Conservation (phyloP, 2,888 invertebrate genomes). For the Eudemis profundana region DNA sequence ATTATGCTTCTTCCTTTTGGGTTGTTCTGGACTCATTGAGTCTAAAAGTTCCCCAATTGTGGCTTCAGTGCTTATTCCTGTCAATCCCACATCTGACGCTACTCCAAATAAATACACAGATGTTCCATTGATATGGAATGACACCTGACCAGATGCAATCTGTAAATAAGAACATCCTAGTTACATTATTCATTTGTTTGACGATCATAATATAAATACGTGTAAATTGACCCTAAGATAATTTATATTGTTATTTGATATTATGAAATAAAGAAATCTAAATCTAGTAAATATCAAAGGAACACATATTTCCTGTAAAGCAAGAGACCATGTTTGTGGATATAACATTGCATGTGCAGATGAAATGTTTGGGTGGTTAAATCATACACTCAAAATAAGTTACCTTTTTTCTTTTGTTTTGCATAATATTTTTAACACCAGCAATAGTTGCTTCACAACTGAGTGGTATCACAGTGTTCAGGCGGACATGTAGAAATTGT, state of each 20-base stretch:
- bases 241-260: too few relatives aligned
- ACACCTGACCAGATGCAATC: constrained; percentile 90
- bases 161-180: constrained; percentile 53
- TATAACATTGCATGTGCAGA: too few relatives aligned
- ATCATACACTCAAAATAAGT: constrained; percentile 7
- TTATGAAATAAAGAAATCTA: too few relatives aligned
- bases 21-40: constrained; percentile 73
- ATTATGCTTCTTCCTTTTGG: constrained; percentile 77
- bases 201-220: too few relatives aligned
- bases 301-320: too few relatives aligned
- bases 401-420: constrained; percentile 87
- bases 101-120: constrained; percentile 88
- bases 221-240: too few relatives aligned
- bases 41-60: constrained; percentile 82
- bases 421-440: constrained; percentile 87
- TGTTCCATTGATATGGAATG: constrained; percentile 88
- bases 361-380: too few relatives aligned
- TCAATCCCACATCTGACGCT: constrained; percentile 83
- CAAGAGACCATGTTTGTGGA: too few relatives aligned
- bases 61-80: constrained; percentile 81
- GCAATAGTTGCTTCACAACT: constrained; percentile 86
- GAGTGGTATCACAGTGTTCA: constrained; percentile 88
- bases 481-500: constrained; percentile 89
- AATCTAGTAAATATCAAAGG: too few relatives aligned
- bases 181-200: too few relatives aligned